Evolutionary conservation across 37 sponge, comb jelly and placozoan species (phyloP).

Genomic region (Beroe ovata): DNA sequence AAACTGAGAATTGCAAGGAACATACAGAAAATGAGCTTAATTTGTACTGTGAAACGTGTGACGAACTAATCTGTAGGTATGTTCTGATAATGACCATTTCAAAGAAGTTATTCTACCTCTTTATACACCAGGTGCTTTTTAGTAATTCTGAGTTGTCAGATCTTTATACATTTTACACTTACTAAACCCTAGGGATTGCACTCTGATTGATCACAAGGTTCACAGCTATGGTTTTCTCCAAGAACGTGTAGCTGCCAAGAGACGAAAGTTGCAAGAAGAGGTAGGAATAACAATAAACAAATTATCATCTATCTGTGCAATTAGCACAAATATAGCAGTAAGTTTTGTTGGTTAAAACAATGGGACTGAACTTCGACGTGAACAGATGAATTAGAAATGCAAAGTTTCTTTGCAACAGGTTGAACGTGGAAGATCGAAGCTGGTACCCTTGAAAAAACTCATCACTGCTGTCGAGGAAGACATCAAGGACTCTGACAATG

Average conservation of each 20-base stretch:
- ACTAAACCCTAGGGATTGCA: constrained; percentile 16
- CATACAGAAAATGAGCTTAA: constrained; percentile 16
- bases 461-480: constrained; percentile 29
- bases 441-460: neutral
- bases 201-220: constrained; percentile 5
- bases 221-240: constrained; percentile 28
- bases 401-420: too few relatives aligned
- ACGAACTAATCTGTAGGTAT: neutral
- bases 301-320: too few relatives aligned
- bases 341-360: too few relatives aligned
- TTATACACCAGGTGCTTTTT: too few relatives aligned
- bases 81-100: neutral
- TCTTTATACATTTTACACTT: too few relatives aligned
- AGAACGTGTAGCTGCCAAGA: neutral
- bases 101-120: too few relatives aligned
- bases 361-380: too few relatives aligned
- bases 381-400: too few relatives aligned
- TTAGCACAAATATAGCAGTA: too few relatives aligned
- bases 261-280: constrained; percentile 27
- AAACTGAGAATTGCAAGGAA: neutral
- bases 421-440: neutral
- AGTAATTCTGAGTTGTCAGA: too few relatives aligned
- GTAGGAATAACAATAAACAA: too few relatives aligned
- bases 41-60: constrained; percentile 43
- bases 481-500: constrained; percentile 22